phyloP scores from a whole-genome alignment of 2,113 vertebrate species.

The Tapirus terrestris region DNA sequence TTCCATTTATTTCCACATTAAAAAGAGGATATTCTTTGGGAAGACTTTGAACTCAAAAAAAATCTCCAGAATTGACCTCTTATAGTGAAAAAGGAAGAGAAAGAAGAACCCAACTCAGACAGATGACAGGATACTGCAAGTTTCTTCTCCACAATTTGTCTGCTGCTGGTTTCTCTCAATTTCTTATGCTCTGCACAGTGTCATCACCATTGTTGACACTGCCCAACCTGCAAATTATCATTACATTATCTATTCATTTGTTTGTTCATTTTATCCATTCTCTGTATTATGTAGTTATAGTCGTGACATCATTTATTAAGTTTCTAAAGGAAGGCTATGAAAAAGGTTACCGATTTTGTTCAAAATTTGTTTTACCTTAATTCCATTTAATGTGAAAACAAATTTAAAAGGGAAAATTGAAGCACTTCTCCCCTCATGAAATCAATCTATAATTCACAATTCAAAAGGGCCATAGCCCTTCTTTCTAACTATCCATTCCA shows the following conservation, averaged over 20 bases:
- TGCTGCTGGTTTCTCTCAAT: constrained; percentile 70
- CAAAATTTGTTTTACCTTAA: neutral
- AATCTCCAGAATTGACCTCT: constrained; percentile 64
- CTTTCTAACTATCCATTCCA: neutral
- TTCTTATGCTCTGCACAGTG: constrained; percentile 68
- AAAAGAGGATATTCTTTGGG: constrained; percentile 60
- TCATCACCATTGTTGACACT: constrained; percentile 43
- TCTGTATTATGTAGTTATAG: neutral
- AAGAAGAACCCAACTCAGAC: neutral
- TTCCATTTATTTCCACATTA: constrained; percentile 38
- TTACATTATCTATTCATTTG: rapidly evolving
- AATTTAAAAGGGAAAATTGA: neutral
- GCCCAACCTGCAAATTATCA: neutral
- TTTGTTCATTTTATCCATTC: neutral
- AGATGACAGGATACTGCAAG: constrained; percentile 60
- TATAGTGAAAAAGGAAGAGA: constrained; percentile 41
- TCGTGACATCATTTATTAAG: neutral
- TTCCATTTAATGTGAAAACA: neutral
- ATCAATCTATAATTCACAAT: neutral
- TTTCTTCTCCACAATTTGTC: constrained; percentile 74
- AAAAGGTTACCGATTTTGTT: neutral
- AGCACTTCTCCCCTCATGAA: neutral
- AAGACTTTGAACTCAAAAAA: constrained; percentile 54
- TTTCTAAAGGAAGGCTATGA: neutral
- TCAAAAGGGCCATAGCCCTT: neutral